phyloP scores from a whole-genome alignment of 2,113 vertebrate genomes.

The Varanus komodoensis region DNA sequence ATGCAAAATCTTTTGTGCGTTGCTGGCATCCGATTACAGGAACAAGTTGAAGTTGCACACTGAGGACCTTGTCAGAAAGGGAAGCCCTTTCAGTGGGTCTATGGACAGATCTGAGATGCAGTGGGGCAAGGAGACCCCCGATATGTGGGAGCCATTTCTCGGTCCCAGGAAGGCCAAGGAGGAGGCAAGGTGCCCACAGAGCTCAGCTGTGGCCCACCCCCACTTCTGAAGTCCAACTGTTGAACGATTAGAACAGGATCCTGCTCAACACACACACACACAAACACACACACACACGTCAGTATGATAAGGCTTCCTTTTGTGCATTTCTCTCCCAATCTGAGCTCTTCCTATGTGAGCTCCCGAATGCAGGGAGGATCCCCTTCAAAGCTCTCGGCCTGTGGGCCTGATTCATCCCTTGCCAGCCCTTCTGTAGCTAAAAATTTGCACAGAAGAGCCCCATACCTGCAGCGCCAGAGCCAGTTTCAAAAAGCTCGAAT shows the following conservation, averaged over 20 bases:
- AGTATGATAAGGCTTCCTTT: neutral
- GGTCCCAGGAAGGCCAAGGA: neutral
- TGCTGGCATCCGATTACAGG: too few relatives aligned
- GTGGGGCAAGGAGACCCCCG: too few relatives aligned
- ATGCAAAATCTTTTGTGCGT: too few relatives aligned
- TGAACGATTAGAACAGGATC: neutral
- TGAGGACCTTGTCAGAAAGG: too few relatives aligned
- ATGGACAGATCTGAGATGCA: too few relatives aligned
- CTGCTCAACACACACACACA: too few relatives aligned
- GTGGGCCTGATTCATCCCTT: slow-evolving; percentile 53
- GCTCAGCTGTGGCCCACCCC: neutral
- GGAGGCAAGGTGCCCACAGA: too few relatives aligned
- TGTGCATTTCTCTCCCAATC: neutral
- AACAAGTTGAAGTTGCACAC: too few relatives aligned
- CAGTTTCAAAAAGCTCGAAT: slow-evolving; percentile 53
- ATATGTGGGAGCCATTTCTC: too few relatives aligned
- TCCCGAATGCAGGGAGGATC: neutral
- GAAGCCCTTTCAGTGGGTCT: too few relatives aligned
- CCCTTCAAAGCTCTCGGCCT: slow-evolving; percentile 1
- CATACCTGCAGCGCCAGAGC: slow-evolving; percentile 59
- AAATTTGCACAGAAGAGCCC: slow-evolving; percentile 42
- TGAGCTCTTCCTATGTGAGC: neutral
- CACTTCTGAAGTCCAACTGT: neutral
- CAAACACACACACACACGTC: too few relatives aligned
- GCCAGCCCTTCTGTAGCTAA: slow-evolving; percentile 45